Conservation (phyloP, 2,797 vertebrate genomes). For the Perodicticus potto region DNA sequence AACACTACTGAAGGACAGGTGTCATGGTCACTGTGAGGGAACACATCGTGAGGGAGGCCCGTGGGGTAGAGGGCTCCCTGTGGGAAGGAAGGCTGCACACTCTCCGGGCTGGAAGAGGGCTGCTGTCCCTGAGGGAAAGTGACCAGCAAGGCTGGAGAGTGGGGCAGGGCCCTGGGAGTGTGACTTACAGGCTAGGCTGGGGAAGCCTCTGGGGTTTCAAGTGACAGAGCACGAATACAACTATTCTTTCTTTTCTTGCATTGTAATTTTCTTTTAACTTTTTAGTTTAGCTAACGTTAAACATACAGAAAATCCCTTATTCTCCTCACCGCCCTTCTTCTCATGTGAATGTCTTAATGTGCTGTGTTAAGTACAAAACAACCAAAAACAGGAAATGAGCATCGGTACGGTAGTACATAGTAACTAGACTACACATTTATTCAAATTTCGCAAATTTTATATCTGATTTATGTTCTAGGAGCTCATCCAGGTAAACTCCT, state of each 20-base stretch:
- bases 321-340: not conserved
- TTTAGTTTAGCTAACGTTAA: conserved; percentile 10
- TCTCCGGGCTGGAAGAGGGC: conserved; percentile 23
- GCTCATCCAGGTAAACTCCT: not conserved
- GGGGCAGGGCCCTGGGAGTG: not conserved
- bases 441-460: not conserved
- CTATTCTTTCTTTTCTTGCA: not conserved
- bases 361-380: not conserved
- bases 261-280: not conserved
- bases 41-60: accelerated
- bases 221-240: not conserved
- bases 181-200: not conserved
- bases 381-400: not conserved
- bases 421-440: not conserved
- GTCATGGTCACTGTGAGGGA: not conserved
- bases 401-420: not conserved
- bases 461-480: not conserved
- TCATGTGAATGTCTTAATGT: not conserved
- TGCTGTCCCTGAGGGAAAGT: not conserved
- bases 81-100: not conserved
- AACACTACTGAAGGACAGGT: not conserved
- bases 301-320: conserved; percentile 9
- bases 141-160: not conserved
- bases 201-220: not conserved
- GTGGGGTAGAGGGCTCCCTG: not conserved